Conservation (phyloP, 2,797 vertebrate genomes). For the Florisuga fusca region DNA sequence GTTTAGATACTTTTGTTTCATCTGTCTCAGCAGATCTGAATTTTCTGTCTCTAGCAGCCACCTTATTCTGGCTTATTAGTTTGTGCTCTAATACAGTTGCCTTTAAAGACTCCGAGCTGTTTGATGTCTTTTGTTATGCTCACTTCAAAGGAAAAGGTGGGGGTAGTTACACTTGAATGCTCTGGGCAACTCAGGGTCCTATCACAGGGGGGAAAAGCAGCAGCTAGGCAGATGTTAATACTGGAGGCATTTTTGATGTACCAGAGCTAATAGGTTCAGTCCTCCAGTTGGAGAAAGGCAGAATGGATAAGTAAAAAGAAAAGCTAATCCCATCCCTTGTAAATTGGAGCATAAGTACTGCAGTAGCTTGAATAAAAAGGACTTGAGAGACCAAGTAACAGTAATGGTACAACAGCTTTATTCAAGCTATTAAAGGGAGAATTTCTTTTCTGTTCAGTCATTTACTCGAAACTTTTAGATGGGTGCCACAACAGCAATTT, state of each 20-base stretch:
- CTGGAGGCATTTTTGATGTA: neutral
- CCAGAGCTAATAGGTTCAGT: constrained; percentile 1
- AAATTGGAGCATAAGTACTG: constrained; percentile 31
- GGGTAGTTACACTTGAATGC: neutral
- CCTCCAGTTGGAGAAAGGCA: neutral
- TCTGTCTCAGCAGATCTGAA: neutral
- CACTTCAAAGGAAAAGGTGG: constrained; percentile 29
- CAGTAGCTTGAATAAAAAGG: neutral
- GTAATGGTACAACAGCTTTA: constrained; percentile 31
- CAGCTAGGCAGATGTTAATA: neutral
- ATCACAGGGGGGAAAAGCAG: neutral
- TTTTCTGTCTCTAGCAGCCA: neutral
- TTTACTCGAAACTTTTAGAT: neutral
- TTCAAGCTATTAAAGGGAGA: neutral
- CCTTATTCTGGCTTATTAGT: constrained; percentile 36
- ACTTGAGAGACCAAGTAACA: neutral
- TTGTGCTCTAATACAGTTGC: constrained; percentile 30
- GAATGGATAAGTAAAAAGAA: neutral
- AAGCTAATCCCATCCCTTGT: constrained; percentile 21
- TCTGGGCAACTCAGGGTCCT: neutral
- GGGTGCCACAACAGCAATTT: neutral
- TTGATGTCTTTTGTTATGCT: constrained; percentile 51
- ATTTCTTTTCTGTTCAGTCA: neutral
- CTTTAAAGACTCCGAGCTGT: constrained; percentile 10
- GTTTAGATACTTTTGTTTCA: neutral